These are phyloP conservation scores for Melieria crassipennis DNA, from an alignment of 2,888 invertebrate species.

Conservation along the genomic window DNA sequence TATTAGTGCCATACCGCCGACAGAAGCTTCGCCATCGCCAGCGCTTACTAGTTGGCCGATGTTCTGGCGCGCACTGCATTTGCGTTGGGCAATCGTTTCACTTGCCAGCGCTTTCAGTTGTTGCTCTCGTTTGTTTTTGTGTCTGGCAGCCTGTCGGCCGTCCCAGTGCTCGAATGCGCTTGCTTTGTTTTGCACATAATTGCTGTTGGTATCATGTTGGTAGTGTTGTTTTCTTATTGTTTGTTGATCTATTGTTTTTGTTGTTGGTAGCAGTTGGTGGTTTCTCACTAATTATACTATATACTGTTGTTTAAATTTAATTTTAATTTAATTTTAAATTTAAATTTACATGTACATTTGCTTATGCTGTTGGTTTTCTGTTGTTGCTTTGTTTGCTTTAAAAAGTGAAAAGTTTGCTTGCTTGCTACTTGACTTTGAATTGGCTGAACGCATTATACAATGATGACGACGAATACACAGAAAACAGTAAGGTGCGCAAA, in stretches of 20 bases:
- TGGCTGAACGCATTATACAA: slow-evolving; percentile 26
- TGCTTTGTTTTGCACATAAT: background rate
- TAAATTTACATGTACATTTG: slow-evolving; percentile 35
- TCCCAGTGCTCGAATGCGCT: no score
- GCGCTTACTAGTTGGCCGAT: no score
- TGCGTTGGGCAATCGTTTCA: no score
- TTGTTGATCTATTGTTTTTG: slow-evolving; percentile 26
- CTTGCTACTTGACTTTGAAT: slow-evolving; percentile 35
- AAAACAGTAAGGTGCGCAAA: slow-evolving; percentile 36
- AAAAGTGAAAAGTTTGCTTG: slow-evolving; percentile 33
- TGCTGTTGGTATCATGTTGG: slow-evolving; percentile 30
- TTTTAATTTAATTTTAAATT: slow-evolving; percentile 31
- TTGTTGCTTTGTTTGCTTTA: slow-evolving; percentile 21
- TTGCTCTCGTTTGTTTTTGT: no score
- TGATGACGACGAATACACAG: slow-evolving; percentile 37
- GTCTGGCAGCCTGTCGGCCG: no score
- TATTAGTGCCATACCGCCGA: background rate
- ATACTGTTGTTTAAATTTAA: slow-evolving; percentile 28
- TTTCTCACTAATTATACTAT: slow-evolving; percentile 32
- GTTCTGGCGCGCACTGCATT: no score
- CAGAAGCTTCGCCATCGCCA: no score
- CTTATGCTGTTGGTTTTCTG: slow-evolving; percentile 23
- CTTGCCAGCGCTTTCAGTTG: no score
- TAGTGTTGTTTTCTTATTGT: slow-evolving; percentile 30
- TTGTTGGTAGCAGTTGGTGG: slow-evolving; percentile 35